Evolutionary conservation across 2,888 invertebrate species (phyloP), one percentile per base, ranked within the genome.

Genomic region (Tetheella fluctuosa): DNA sequence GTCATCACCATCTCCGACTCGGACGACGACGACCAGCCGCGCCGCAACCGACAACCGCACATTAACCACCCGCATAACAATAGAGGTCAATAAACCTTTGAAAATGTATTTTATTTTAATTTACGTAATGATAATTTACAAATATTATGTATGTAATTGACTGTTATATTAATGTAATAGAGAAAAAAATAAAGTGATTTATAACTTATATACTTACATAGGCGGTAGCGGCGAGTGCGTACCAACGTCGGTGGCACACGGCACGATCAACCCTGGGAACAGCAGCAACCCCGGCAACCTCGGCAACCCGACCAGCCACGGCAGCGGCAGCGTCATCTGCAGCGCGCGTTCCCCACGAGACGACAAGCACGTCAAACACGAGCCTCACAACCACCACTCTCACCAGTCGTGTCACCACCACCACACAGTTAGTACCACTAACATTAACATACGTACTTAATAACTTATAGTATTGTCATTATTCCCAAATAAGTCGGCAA

Each of bases 1-100:
- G 98, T 99, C 74, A 99, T 99, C 81, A 99, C 98, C 67, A 85
- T 86, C 64, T 84, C 84, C 20, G 99, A 99, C 85, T 98, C 98
- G 75, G 98, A 98, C 83, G 98, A 98, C 82, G 98, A 99, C 65
- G 78, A 72, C 5, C 75, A 69, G 64, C 81, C 80, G 66, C 74
- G 75, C 58, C 74, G 77, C 25, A 62, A 63, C 20, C 66, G 68
- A 15, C 73, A 69, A 25, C 54, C 62, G 56, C 72, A 72, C 63
- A 59, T 53, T 65, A 63, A 71, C 20, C 79, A 77, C 63, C 70
- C 80, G 76, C 77, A 77, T 63, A 72, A 76, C 73, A 82, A 78
- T 69, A 77, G 79, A 77, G 85, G 85, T 42, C 13, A 17, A 7
- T 42, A 1, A n/a, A n/a, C 5, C 10, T 17, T 7, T 17, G n/a